A percentile compares a stretch with the other conserved stretches of the same genome.
phyloP scores from a whole-genome alignment of 2,797 vertebrate genomes.

The Acanthis flammea region DNA sequence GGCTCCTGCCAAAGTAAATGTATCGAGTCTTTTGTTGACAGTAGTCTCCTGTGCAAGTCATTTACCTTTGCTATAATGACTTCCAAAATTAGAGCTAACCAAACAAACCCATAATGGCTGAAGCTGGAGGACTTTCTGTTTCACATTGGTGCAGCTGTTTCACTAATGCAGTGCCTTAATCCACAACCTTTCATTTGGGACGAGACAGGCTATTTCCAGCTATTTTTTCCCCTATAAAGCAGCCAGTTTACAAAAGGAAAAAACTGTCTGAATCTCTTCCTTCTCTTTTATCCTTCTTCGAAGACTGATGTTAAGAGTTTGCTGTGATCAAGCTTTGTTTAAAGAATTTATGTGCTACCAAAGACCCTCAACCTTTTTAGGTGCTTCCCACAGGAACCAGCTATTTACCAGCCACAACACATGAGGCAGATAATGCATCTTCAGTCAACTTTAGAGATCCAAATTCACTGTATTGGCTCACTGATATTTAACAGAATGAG shows the following conservation, averaged over 20 bases:
- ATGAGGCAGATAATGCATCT: constrained; percentile 37
- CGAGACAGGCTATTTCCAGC: constrained; percentile 54
- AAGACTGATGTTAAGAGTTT: constrained; percentile 45
- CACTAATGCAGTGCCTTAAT: constrained; percentile 15
- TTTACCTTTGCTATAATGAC: constrained; percentile 50
- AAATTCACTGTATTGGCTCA: constrained; percentile 3
- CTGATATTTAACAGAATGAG: constrained; percentile 54
- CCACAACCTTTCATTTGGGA: constrained; percentile 27
- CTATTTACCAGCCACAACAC: constrained; percentile 64
- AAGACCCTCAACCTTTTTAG: constrained; percentile 53
- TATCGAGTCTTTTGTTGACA: constrained; percentile 57
- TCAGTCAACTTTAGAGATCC: constrained; percentile 9
- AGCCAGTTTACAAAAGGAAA: constrained; percentile 66
- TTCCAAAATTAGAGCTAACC: constrained; percentile 58
- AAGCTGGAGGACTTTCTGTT: constrained; percentile 56
- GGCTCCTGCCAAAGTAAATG: constrained; percentile 57
- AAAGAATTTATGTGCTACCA: constrained; percentile 61
- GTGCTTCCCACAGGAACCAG: constrained; percentile 60
- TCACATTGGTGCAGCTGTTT: constrained; percentile 42
- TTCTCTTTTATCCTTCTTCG: constrained; percentile 54
- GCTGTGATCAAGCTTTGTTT: constrained; percentile 52
- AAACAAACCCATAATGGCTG: constrained; percentile 45
- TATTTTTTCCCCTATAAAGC: constrained; percentile 35
- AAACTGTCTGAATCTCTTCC: constrained; percentile 65
- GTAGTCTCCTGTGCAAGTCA: constrained; percentile 45